Percentiles rank a stretch among this genome's conserved stretches.
Conservation (phyloP, 2,113 vertebrate species). For the Calyptomena viridis region DNA sequence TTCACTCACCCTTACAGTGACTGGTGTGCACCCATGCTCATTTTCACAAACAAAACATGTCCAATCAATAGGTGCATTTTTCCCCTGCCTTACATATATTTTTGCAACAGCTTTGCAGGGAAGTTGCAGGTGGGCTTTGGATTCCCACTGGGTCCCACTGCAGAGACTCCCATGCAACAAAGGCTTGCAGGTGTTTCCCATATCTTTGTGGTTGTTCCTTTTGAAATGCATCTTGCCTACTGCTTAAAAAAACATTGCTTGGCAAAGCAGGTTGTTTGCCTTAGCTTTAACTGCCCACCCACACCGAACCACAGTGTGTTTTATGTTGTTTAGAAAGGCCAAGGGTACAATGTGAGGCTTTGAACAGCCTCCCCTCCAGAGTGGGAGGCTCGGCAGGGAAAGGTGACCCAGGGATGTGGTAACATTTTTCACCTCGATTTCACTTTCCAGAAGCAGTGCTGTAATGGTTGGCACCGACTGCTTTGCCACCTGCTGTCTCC, state of each 20-base stretch:
- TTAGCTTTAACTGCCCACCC: slow-evolving; percentile 32
- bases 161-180: background rate
- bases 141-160: background rate
- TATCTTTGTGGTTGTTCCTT: background rate
- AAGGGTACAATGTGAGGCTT: background rate
- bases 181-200: slow-evolving; percentile 8
- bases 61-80: background rate
- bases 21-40: rapidly evolving
- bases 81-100: background rate
- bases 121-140: background rate
- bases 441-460: background rate
- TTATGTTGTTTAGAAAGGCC: background rate
- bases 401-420: background rate
- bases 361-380: background rate
- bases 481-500: background rate
- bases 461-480: background rate
- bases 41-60: background rate
- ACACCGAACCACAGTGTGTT: background rate
- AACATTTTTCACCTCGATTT: background rate
- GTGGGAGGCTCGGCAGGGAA: background rate
- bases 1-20: background rate
- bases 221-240: background rate
- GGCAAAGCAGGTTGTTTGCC: background rate
- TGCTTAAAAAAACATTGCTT: background rate
- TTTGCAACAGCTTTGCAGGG: background rate